Percentiles rank a stretch among this genome's conserved stretches.
phyloP scores from a whole-genome alignment of 2,113 vertebrate species.

The Meles meles region DNA sequence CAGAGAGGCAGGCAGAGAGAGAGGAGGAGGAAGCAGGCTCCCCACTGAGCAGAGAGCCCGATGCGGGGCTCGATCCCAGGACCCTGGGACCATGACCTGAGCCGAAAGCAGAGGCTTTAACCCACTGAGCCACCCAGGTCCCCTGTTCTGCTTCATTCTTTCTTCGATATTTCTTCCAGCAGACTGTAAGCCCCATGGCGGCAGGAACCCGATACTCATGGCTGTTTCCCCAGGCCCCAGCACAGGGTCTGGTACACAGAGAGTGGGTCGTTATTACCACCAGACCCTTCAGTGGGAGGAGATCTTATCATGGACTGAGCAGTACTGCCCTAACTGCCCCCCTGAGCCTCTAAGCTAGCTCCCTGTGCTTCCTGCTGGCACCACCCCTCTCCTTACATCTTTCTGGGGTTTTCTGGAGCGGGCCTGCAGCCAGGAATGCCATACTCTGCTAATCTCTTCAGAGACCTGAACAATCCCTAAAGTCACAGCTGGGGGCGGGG shows the following conservation, averaged over 20 bases:
- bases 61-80: no score
- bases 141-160: background rate
- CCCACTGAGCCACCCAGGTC: no score
- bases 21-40: no score
- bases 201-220: background rate
- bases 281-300: background rate
- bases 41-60: no score
- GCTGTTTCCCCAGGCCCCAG: background rate
- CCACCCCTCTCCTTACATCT: background rate
- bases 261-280: background rate
- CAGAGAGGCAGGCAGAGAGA: no score
- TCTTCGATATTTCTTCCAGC: background rate
- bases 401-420: conserved; percentile 1
- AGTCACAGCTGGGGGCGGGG: background rate
- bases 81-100: no score
- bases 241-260: background rate
- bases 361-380: background rate
- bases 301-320: background rate
- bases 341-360: conserved; percentile 32
- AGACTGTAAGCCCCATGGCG: background rate
- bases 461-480: background rate
- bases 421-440: conserved; percentile 55
- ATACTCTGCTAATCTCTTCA: conserved; percentile 54
- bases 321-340: background rate
- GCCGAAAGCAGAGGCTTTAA: no score